Evolutionary conservation across 2,888 invertebrate species (phyloP), one percentile per base, ranked within the genome.

Genomic region (Eutolmus rufibarbis): DNA sequence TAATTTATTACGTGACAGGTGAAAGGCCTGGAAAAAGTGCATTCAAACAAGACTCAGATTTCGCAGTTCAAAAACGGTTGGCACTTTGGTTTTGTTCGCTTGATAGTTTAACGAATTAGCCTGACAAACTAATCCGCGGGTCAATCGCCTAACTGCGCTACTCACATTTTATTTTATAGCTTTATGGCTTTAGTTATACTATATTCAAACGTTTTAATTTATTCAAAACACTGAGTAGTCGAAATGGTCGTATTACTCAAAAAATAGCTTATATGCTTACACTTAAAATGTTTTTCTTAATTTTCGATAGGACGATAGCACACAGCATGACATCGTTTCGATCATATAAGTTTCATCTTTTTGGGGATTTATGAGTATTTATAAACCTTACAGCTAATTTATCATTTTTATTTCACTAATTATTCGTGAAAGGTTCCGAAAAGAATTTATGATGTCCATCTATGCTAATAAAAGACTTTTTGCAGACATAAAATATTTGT

Each of bases 1-100:
- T 57, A 82, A 82, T 82, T 66, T 82, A 31, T 34, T 82, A 37
- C 19, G 66, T 37, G 82, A 57, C 82, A 82, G 37, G 37, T 82
- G 82, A 82, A 57, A 82, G 66, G 66, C 12, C 28, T 66, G 23
- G 23, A 12, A 78, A 43, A 78, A 78, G 78, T 78, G 78, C 78
- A 66, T 66, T 66, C 66, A 66, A 23, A 28, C 66, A 56, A 56
- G 56, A 56, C n/a, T 56, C 56, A 23, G 23, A 66, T 66, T 66
- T 66, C 66, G 8, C 28, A 66, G 19, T 66, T 66, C 66, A 66
- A 23, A 34, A 23, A 46, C 43, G 43, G 43, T 46, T 40, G 43
- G 1, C 16, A 46, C 16, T 14, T 46, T 46, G 43, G 9, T 28
- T 66, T 66, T 66, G 23, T 66, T 28, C 19, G 12, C 1, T 9